Evolutionary conservation across 1,140 invertebrate species (phyloP).

Genomic region (Lasioglossum albipes): DNA sequence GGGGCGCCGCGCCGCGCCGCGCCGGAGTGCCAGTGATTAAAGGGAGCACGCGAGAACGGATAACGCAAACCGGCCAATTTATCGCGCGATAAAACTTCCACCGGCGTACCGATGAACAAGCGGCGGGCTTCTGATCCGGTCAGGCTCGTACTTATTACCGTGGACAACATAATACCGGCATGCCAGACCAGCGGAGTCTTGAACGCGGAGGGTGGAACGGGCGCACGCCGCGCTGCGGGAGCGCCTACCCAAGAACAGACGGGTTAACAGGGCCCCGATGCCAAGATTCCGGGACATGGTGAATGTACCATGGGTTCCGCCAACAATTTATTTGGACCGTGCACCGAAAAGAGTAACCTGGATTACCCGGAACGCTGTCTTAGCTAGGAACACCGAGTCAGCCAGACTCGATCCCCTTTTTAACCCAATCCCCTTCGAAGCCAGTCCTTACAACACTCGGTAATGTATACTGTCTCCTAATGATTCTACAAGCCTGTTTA

Average conservation of each 20-base stretch:
- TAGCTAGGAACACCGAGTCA: constrained; percentile 15
- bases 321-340: constrained; percentile 46
- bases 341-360: neutral
- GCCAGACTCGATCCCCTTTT: neutral
- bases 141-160: constrained; percentile 29
- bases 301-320: neutral
- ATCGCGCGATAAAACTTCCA: constrained; percentile 30
- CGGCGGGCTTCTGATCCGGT: constrained; percentile 13
- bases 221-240: neutral
- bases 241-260: neutral
- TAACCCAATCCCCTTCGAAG: neutral
- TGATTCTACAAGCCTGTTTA: constrained; percentile 33
- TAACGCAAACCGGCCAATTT: neutral
- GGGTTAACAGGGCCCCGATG: constrained; percentile 16
- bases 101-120: constrained; percentile 3
- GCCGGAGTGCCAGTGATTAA: neutral
- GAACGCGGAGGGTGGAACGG: neutral
- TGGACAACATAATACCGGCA: constrained; percentile 30
- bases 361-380: constrained; percentile 29
- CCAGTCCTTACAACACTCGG: too few relatives aligned
- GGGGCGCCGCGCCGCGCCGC: too few relatives aligned
- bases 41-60: neutral
- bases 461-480: constrained; percentile 27
- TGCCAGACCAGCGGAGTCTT: constrained; percentile 18
- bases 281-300: constrained; percentile 35